Evolutionary conservation across 2,888 invertebrate species (phyloP).

Genomic region (Fragum sueziense): DNA sequence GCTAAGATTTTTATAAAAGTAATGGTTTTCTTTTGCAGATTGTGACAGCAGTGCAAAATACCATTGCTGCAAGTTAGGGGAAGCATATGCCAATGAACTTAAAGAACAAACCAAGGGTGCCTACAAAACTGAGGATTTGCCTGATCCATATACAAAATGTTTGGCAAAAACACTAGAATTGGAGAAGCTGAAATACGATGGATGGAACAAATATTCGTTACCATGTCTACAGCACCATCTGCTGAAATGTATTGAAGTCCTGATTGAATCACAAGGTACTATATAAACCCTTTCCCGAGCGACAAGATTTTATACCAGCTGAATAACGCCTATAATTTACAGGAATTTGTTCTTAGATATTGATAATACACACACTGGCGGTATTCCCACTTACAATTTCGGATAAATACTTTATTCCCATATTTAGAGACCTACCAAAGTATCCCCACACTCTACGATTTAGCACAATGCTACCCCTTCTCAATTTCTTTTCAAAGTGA

Average conservation of each 20-base stretch:
- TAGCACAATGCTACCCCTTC: no score
- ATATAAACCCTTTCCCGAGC: no score
- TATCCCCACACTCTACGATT: no score
- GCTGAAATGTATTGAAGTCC: not conserved
- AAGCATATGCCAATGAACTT: not conserved
- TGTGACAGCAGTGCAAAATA: not conserved
- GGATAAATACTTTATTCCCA: no score
- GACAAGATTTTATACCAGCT: no score
- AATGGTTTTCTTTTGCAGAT: not conserved
- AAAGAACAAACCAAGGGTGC: not conserved
- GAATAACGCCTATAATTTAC: no score
- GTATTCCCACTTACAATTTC: no score
- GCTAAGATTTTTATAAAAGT: no score
- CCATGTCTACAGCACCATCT: not conserved
- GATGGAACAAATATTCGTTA: not conserved
- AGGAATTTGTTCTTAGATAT: no score
- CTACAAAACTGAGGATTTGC: not conserved
- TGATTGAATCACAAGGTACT: not conserved
- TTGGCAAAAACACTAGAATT: not conserved
- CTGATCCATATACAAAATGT: not conserved
- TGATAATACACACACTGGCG: no score
- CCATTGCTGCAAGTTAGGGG: not conserved
- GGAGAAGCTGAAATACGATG: not conserved
- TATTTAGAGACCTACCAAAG: no score
- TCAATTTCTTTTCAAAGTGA: no score